These are phyloP conservation scores for human (Homo sapiens) DNA, from an alignment of 2,113 vertebrate species.

Conservation along the genomic window GRCh38 chr13:105373001-105373500, in stretches of 20 bases:
- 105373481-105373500: background rate
- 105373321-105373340: background rate
- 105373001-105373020: background rate
- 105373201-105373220: background rate
- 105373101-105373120: background rate
- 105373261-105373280: background rate
- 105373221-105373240: background rate
- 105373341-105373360: background rate
- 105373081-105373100: too few relatives aligned
- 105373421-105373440: background rate
- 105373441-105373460: background rate
- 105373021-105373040: background rate
- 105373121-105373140: background rate
- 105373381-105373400: background rate
- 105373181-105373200: background rate
- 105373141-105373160: background rate
- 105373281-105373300: background rate
- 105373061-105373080: background rate
- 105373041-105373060: too few relatives aligned
- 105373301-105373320: background rate
- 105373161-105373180: background rate
- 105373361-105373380: background rate
- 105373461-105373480: background rate
- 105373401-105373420: background rate
- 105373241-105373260: background rate